Base-by-base conservation (phyloP, 2,797 vertebrate genomes). In the Argyrosomus regius region DNA sequence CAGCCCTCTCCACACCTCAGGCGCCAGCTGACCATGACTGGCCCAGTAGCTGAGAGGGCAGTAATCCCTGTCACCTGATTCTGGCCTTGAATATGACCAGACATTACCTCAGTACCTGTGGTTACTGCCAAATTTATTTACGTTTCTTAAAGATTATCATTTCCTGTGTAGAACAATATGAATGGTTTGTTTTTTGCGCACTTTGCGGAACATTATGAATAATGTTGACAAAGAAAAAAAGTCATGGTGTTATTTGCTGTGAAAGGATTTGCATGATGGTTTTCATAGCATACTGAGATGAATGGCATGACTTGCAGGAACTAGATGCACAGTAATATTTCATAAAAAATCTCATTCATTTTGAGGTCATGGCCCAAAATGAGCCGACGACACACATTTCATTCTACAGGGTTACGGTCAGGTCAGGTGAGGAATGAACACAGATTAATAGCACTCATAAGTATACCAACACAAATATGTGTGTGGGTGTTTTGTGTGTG, bases 31-130 rank as follows among this genome's bases (percentile, higher is more conserved):
- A 92, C 87, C 85, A 68, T 87, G 86, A 84, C 77, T 86, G 76
- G 31, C 78, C 66, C 73, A 72, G 87, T 82, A 82, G 75, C 77
- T 54, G 68, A 69, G 41, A 68, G 74, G 77, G 80, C 24, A 0
- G 52, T 91, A 89, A 94, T 82, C 82, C 76, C 81, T 72, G 88
- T 92, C 93, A 93, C 87, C 89, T 94, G 92, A 94, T 83, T 87
- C 57, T 79, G 75, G 75, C 77, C 81, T 87, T 77, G 77, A 80
- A 75, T 72, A 72, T 74, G 79, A 49, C 35, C 78, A 71, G 45
- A 57, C 69, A 52, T 77, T 72, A 83, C 69, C 80, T 57, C 8
- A 58, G 50, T 70, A 64, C 48, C 58, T 58, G 41, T 26, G 28
- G 64, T 76, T 41, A 9, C 31, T 60, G 54, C 56, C 18, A 49